Percentiles rank a stretch among this genome's conserved stretches.
phyloP scores from a whole-genome alignment of 2,888 invertebrate genomes.

The Hipparchia sbordonii region DNA sequence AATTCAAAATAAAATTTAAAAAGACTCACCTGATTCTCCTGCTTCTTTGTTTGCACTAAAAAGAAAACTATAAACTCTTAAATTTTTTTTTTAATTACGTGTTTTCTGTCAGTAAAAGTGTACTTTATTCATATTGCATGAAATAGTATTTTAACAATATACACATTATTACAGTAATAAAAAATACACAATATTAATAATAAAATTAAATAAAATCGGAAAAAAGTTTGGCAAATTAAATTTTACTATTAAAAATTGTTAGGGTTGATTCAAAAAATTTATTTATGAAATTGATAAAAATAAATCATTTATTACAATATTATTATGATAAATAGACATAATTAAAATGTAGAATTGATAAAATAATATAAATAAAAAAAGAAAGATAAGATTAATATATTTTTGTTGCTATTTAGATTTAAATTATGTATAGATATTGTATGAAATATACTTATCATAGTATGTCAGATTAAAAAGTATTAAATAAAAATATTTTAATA shows the following conservation, averaged over 20 bases:
- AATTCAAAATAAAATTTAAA: background rate
- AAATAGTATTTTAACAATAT: too few relatives aligned
- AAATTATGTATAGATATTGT: too few relatives aligned
- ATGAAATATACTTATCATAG: too few relatives aligned
- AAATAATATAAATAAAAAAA: too few relatives aligned
- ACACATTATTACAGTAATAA: too few relatives aligned
- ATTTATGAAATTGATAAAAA: too few relatives aligned
- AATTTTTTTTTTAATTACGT: too few relatives aligned
- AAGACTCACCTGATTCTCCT: constrained; percentile 2
- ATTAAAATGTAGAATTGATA: too few relatives aligned
- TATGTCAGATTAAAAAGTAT: background rate
- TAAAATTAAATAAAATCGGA: background rate
- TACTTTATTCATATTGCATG: background rate
- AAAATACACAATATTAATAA: background rate
- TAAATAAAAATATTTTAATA: background rate
- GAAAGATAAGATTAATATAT: too few relatives aligned
- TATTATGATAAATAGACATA: background rate
- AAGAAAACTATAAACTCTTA: too few relatives aligned
- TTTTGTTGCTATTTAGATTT: too few relatives aligned
- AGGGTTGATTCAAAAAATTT: background rate
- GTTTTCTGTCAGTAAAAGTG: background rate
- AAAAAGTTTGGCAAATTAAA: background rate
- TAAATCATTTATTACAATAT: background rate
- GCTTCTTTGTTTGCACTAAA: background rate
- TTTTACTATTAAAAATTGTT: background rate